Conservation (phyloP, 2,113 vertebrate species). For the Craseonycteris thonglongyai region DNA sequence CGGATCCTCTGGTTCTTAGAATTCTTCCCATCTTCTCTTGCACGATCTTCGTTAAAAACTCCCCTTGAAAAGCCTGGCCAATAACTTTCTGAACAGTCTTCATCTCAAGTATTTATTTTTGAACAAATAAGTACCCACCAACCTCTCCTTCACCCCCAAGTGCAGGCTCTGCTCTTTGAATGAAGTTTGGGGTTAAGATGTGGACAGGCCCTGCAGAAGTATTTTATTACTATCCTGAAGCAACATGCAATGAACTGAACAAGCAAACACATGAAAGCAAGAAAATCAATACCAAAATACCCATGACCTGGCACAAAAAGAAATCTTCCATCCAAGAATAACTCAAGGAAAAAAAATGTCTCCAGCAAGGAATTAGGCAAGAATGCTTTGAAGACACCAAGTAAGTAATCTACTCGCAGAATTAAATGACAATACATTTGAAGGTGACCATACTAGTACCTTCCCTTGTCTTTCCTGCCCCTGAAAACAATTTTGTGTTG, state of each 20-base stretch:
- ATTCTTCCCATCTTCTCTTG: neutral
- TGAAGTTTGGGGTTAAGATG: neutral
- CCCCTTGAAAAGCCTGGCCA: neutral
- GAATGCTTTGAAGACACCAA: conserved; percentile 53
- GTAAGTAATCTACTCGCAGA: neutral
- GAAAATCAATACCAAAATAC: conserved; percentile 60
- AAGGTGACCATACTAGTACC: neutral
- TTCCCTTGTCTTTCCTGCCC: neutral
- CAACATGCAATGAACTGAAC: conserved; percentile 37
- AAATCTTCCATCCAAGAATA: conserved; percentile 52
- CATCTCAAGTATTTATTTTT: conserved; percentile 12
- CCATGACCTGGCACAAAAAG: conserved; percentile 53
- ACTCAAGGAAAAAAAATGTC: conserved; percentile 51
- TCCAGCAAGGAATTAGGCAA: conserved; percentile 54
- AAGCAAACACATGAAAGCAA: conserved; percentile 45
- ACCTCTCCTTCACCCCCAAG: neutral
- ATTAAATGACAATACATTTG: conserved; percentile 43
- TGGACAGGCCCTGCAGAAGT: neutral
- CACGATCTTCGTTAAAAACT: neutral
- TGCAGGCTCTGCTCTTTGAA: neutral
- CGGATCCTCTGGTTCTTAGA: conserved; percentile 19
- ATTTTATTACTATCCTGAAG: conserved; percentile 43
- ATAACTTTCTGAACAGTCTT: neutral
- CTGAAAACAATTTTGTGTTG: neutral
- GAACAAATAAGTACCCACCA: neutral